These are phyloP conservation scores for Gobiocypris rarus DNA, from an alignment of 2,113 vertebrate species.

Conservation along the genomic window DNA sequence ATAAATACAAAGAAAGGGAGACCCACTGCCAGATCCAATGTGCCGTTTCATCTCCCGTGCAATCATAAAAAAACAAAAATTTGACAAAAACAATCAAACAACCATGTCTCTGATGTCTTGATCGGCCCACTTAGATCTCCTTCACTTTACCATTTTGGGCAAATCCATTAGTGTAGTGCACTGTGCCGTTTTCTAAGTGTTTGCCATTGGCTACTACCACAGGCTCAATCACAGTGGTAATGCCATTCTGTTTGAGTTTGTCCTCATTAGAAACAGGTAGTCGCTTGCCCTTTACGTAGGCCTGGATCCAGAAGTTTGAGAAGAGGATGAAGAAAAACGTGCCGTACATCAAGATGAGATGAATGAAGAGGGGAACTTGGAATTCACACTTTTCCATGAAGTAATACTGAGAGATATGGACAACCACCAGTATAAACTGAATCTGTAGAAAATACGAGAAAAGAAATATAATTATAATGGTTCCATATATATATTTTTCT, in stretches of 20 bases:
- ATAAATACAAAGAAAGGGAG: conserved; percentile 54
- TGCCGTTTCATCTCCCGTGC: conserved; percentile 64
- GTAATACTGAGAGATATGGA: conserved; percentile 97
- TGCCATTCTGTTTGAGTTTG: conserved; percentile 63
- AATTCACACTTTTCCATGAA: conserved; percentile 92
- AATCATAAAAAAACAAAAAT: conserved; percentile 54
- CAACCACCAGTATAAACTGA: conserved; percentile 91
- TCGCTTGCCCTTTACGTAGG: conserved; percentile 93
- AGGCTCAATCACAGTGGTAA: conserved; percentile 41
- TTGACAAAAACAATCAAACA: conserved; percentile 47
- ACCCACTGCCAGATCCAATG: conserved; percentile 55
- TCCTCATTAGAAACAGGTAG: conserved; percentile 70
- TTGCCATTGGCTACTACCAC: conserved; percentile 68
- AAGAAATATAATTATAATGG: not conserved
- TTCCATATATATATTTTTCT: too few relatives aligned
- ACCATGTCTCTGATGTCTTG: conserved; percentile 12
- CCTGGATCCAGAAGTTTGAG: conserved; percentile 97
- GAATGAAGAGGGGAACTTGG: conserved; percentile 92
- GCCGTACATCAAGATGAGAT: conserved; percentile 95
- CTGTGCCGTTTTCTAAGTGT: conserved; percentile 76
- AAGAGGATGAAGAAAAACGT: conserved; percentile 95
- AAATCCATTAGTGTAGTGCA: conserved; percentile 79
- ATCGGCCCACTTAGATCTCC: conserved; percentile 77
- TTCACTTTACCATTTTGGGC: conserved; percentile 86
- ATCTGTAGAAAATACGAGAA: conserved; percentile 69